Percentiles rank a stretch among this genome's conserved stretches.
Conservation (phyloP, 2,888 invertebrate species). For the Ommatoiulus sabulosus region DNA sequence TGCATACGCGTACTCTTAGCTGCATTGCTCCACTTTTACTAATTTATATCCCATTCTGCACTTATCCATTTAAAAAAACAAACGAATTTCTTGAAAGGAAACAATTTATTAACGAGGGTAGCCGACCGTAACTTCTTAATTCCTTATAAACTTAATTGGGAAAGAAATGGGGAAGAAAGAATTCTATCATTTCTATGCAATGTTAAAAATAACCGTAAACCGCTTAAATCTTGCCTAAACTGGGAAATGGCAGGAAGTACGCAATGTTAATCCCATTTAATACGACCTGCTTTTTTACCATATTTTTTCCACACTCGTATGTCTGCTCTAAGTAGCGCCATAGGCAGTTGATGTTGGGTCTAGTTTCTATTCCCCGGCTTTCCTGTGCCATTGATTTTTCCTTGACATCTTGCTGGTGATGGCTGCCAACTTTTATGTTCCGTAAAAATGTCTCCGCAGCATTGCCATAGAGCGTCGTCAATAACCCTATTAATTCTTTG, state of each 20-base stretch:
- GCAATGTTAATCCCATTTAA: not conserved
- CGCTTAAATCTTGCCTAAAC: not conserved
- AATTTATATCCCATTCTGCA: too few species aligned
- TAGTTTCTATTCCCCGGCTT: not conserved
- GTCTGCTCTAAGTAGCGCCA: not conserved
- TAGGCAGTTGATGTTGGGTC: not conserved
- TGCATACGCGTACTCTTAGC: too few species aligned
- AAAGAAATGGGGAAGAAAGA: too few species aligned
- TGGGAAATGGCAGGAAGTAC: not conserved
- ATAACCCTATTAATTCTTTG: conserved; percentile 47
- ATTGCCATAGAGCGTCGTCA: not conserved
- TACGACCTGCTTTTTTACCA: not conserved
- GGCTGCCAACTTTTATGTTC: conserved; percentile 33
- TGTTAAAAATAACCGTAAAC: not conserved
- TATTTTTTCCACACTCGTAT: not conserved
- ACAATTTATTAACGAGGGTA: too few species aligned
- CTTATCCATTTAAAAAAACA: too few species aligned
- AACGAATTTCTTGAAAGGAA: too few species aligned
- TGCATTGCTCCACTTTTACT: too few species aligned
- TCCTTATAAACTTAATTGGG: too few species aligned
- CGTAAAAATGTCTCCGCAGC: not conserved
- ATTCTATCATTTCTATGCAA: too few species aligned
- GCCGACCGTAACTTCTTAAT: too few species aligned
- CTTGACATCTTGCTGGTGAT: not conserved
- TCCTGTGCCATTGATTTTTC: not conserved